Conservation (phyloP, 2,888 invertebrate genomes). For the Xestia rhomboidea region DNA sequence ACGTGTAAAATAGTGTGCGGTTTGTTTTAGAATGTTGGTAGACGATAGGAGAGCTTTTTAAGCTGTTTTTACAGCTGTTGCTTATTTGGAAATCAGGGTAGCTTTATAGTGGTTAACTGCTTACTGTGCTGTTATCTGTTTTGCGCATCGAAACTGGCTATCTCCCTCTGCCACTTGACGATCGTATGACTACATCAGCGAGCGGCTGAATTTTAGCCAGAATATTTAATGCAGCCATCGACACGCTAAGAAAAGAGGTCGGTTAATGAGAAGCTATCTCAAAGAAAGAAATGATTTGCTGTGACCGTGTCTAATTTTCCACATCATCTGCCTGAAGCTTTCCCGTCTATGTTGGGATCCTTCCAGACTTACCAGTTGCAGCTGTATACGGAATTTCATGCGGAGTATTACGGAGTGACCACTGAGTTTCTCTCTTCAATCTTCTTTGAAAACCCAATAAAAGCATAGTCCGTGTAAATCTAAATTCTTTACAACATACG, state of each 20-base stretch:
- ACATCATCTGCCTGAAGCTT: neutral
- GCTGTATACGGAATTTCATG: neutral
- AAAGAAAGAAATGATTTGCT: neutral
- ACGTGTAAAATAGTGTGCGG: conserved; percentile 13
- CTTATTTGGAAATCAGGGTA: conserved; percentile 22
- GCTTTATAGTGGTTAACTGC: neutral
- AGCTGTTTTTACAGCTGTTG: conserved; percentile 18
- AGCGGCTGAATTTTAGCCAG: no score
- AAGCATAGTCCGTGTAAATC: neutral
- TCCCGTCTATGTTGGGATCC: neutral
- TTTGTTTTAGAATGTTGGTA: conserved; percentile 8
- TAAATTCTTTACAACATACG: neutral
- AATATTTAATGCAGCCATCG: no score
- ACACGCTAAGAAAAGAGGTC: no score
- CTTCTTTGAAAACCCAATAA: neutral
- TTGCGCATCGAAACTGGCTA: neutral
- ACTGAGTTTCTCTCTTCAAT: neutral
- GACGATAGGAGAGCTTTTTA: conserved; percentile 42
- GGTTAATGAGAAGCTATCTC: neutral
- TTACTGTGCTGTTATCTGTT: neutral
- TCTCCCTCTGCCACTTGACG: neutral
- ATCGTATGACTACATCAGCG: neutral
- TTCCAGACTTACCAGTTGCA: neutral
- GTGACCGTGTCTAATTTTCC: neutral
- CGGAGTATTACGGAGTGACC: neutral